Base-by-base conservation (phyloP, 1,140 invertebrate genomes). In the Tetraneura akinire region DNA sequence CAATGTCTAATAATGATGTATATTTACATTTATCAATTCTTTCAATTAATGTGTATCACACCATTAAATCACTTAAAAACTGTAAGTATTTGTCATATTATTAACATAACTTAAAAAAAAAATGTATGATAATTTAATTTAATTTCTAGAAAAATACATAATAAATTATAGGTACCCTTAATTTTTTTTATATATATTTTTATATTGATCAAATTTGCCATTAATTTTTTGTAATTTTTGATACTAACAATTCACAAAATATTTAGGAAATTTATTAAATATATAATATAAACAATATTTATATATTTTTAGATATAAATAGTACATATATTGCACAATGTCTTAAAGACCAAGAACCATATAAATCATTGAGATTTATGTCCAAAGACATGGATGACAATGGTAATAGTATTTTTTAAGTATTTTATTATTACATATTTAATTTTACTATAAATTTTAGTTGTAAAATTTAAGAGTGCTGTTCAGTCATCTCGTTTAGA, bases 1-100 rank as follows among this genome's bases (percentile, higher is more conserved):
- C 49, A 18, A 2, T 76, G 4, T n/a, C 51, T 42, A 76, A 76
- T 13, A 51, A 76, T 10, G 51, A 76, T 57, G 32, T 76, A 21
- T 16, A 76, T 42, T 76, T 76, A 37, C 51, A 76, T 76, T 76
- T 76, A 57, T 57, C 71, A 55, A 21, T 76, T 55, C n/a, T 57
- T 16, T 76, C 71, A 16, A 23, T 76, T 16, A 76, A 42, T 57
- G 16, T 76, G 23, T 76, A 76, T 76, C 53, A 21, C 9, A 42
- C 71, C 21, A 23, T 9, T 26, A 76, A 57, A 18, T 57, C 71
- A 3, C 51, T 76, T 55, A 29, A 76, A 57, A 55, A 55, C 5
- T 42, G 71, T 76, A 57, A 53, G 71, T 42, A 16, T 55, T 55
- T 32, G 11, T 55, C 57, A 26, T 37, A 32, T 37, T 21, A 32